Base-by-base conservation (phyloP, 2,797 vertebrate genomes). In the Chelon labrosus region DNA sequence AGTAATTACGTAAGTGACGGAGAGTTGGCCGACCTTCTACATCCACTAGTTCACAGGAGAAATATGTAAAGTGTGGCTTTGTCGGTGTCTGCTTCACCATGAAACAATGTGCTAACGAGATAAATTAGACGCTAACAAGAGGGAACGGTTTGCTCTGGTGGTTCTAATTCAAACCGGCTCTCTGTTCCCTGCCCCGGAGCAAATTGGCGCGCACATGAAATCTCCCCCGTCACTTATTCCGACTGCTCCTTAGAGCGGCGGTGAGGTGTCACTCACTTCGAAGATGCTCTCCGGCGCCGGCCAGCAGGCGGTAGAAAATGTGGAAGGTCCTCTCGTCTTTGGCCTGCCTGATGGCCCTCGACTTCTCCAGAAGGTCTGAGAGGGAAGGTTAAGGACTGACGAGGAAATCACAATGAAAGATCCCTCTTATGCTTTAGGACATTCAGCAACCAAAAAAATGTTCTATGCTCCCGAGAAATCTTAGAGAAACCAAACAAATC, bases 291-390 rank as follows among this genome's bases (percentile, higher is more conserved):
- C 97, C 97, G 53, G 98, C 97, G 22, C 98, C 98, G 20, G 97
- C 96, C 31, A 99, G 90, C 8, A 99, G 91, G 49, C 98, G 97
- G 82, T 99, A 99, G 93, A 99, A 99, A 85, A 99, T 95, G 75
- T 99, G 98, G 88, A 99, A 99, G 1, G 98, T 99, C 31, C 98
- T 87, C 73, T 99, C 98, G 47, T 99, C 98, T 92, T 99, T 99
- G 83, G 98, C 98, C 91, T 99, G 98, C 38, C 98, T 96, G 52
- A 99, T 97, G 41, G 98, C 98, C 0, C 98, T 95, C 22, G 98
- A 99, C 89, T 99, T 99, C 90, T 99, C 98, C 86, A 99, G 84
- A 86, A 99, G 90, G 85, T 99, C 98, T 99, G 91, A 71, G 44
- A 61, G 63, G 3, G 11, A 5, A 57, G 0, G 79, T 95, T 96